A percentile compares a stretch with the other conserved stretches of the same genome.
phyloP scores from a whole-genome alignment of 2,113 vertebrate species.

The Salvelinus sp. region DNA sequence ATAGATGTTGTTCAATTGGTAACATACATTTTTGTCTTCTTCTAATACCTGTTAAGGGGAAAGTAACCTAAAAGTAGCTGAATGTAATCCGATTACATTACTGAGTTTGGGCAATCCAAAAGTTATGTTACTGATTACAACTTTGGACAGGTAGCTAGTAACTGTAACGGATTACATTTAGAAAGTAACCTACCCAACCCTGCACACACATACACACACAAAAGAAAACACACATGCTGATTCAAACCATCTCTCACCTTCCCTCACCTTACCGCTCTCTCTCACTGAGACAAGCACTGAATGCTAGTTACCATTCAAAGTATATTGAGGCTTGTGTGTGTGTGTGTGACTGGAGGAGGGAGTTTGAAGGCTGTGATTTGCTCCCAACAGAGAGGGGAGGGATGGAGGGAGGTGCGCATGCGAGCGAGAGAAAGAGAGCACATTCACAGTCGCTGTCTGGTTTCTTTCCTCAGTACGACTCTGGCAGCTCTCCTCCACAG shows the following conservation, averaged over 20 bases:
- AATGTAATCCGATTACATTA: no score
- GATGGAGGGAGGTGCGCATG: conserved; percentile 57
- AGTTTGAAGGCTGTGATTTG: conserved; percentile 68
- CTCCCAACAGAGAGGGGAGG: conserved; percentile 58
- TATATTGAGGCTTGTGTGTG: conserved; percentile 19
- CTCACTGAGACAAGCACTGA: conserved; percentile 47
- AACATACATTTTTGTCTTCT: no score
- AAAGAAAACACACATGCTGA: background rate
- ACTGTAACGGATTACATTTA: no score
- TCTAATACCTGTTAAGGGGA: no score
- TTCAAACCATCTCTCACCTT: background rate
- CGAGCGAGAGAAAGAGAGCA: conserved; percentile 20
- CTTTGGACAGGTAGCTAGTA: no score
- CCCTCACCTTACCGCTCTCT: background rate
- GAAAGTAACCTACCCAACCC: no score
- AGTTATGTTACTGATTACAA: no score
- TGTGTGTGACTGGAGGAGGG: conserved; percentile 38
- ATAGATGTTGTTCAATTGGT: no score
- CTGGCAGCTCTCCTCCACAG: conserved; percentile 54
- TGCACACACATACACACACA: conserved; percentile 7
- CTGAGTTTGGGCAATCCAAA: no score
- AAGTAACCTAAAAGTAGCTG: no score
- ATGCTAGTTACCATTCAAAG: conserved; percentile 60
- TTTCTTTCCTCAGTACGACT: conserved; percentile 51
- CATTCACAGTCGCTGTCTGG: conserved; percentile 48